Evolutionary conservation across 2,888 invertebrate species (phyloP).

Genomic region (Atherix ibis): DNA sequence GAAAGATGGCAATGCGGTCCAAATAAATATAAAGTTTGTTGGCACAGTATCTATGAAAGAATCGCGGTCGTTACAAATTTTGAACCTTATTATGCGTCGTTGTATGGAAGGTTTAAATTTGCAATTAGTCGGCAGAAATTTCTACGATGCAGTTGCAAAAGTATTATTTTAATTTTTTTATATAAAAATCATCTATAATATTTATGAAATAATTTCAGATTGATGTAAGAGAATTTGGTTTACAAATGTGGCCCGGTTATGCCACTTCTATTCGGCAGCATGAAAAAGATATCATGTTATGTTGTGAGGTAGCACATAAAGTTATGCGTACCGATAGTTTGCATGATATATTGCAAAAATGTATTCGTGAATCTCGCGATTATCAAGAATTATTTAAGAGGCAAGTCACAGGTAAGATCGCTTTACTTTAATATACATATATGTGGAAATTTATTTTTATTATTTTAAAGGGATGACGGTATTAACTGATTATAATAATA

Average conservation of each 20-base stretch:
- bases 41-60: conserved; percentile 49
- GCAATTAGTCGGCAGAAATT: conserved; percentile 56
- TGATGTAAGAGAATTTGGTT: conserved; percentile 40
- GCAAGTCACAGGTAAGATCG: conserved; percentile 38
- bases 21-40: conserved; percentile 43
- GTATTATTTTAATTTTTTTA: conserved; percentile 30
- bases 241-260: conserved; percentile 78
- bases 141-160: conserved; percentile 50
- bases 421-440: background rate
- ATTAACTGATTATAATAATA: conserved; percentile 62
- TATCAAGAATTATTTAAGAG: conserved; percentile 39
- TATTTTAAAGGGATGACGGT: conserved; percentile 33
- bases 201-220: conserved; percentile 26
- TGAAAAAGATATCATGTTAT: conserved; percentile 59
- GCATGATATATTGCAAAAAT: conserved; percentile 43
- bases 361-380: conserved; percentile 33
- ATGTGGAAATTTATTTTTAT: conserved; percentile 1
- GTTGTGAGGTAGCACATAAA: conserved; percentile 68
- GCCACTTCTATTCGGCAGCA: conserved; percentile 71
- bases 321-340: conserved; percentile 67
- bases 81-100: conserved; percentile 59
- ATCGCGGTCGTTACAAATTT: conserved; percentile 55
- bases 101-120: conserved; percentile 40
- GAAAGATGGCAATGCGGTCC: conserved; percentile 34
- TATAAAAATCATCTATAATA: too few species aligned